Percentiles rank a stretch among this genome's conserved stretches.
These are phyloP conservation scores for Meteorus cinctellus DNA, from an alignment of 2,888 invertebrate genomes.

Conservation along the genomic window DNA sequence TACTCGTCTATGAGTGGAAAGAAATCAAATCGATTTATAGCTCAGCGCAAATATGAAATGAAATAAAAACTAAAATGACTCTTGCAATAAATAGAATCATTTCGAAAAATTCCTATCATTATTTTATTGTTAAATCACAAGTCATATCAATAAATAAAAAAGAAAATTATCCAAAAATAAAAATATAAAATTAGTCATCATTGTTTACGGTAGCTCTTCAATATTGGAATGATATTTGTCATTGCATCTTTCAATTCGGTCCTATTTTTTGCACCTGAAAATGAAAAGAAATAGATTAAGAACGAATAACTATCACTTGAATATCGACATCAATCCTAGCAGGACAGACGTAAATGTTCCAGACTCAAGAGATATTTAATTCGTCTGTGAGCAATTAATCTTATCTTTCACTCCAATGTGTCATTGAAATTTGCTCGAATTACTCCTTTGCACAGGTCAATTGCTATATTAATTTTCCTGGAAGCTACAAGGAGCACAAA, in stretches of 20 bases:
- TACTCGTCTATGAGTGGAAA: not conserved
- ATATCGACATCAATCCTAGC: no score
- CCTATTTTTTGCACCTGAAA: conserved; percentile 90
- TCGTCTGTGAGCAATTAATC: no score
- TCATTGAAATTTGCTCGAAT: no score
- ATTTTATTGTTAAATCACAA: conserved; percentile 13
- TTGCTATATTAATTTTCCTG: no score
- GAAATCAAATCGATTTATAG: not conserved
- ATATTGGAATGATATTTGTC: conserved; percentile 95
- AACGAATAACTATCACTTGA: not conserved
- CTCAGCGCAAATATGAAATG: not conserved
- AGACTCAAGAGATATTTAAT: no score
- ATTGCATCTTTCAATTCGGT: conserved; percentile 94
- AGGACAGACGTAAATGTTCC: no score
- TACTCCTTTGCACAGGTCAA: no score
- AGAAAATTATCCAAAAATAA: conserved; percentile 1
- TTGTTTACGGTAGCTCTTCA: conserved; percentile 93
- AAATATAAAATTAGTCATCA: conserved; percentile 62
- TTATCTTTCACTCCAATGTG: no score
- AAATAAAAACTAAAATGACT: not conserved
- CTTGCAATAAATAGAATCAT: not conserved
- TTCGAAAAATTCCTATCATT: not conserved
- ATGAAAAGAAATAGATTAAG: conserved; percentile 10
- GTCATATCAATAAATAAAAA: conserved; percentile 17
- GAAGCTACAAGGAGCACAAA: no score